Conservation (phyloP, 2,888 invertebrate genomes). For the Lycocerus yunnanus region DNA sequence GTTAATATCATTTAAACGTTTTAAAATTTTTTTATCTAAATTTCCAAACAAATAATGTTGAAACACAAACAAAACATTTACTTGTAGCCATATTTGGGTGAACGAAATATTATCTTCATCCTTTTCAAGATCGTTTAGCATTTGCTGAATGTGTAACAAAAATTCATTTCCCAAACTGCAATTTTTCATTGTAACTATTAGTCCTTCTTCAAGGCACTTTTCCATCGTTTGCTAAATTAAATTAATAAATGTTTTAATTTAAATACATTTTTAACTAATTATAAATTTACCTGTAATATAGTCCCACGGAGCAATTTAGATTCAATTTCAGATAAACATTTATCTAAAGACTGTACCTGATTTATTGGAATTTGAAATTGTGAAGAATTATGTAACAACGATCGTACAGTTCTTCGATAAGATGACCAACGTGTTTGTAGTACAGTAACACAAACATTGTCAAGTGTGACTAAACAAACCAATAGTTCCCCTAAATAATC, state of each 20-base stretch:
- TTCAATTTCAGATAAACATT: constrained; percentile 72
- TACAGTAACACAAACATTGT: constrained; percentile 64
- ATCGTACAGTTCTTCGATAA: constrained; percentile 75
- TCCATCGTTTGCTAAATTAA: constrained; percentile 44
- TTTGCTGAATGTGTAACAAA: constrained; percentile 66
- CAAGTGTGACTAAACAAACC: constrained; percentile 69
- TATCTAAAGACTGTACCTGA: constrained; percentile 70
- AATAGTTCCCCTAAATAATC: constrained; percentile 70
- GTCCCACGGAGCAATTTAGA: constrained; percentile 69
- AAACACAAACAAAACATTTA: constrained; percentile 71
- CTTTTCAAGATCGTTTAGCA: constrained; percentile 67
- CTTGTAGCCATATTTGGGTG: constrained; percentile 66
- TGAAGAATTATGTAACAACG: constrained; percentile 67
- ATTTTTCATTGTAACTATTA: constrained; percentile 47
- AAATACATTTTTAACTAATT: neutral
- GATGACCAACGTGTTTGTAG: constrained; percentile 74
- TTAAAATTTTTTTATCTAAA: constrained; percentile 76
- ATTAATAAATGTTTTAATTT: neutral
- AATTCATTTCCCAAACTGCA: constrained; percentile 66
- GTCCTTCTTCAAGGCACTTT: constrained; percentile 48
- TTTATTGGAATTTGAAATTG: constrained; percentile 64
- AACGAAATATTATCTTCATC: constrained; percentile 59
- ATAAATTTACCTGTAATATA: constrained; percentile 66
- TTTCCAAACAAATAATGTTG: constrained; percentile 74
- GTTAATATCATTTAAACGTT: constrained; percentile 74